Evolutionary conservation across 1,140 invertebrate species (phyloP).

Genomic region (Drosophila lini): DNA sequence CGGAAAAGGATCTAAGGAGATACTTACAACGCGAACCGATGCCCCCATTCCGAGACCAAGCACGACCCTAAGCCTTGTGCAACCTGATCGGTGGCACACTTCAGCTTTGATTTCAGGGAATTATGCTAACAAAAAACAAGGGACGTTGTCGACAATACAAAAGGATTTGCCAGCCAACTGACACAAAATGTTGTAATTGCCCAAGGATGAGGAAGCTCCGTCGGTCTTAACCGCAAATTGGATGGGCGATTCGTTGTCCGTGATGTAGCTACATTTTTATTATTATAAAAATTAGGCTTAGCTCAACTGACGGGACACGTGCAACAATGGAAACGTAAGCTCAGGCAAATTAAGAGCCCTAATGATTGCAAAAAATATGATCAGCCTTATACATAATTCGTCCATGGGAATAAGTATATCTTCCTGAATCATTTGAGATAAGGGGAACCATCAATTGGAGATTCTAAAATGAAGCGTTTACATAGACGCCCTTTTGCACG

Average conservation of each 20-base stretch:
- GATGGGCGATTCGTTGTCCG: conserved; percentile 51
- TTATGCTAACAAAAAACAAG: conserved; percentile 53
- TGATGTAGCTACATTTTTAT: conserved; percentile 64
- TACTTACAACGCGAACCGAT: conserved; percentile 30
- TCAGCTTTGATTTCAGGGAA: conserved; percentile 80
- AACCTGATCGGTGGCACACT: conserved; percentile 80
- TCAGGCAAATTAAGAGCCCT: conserved; percentile 45
- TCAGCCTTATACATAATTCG: conserved; percentile 14
- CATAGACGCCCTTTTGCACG: conserved; percentile 74
- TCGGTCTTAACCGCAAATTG: conserved; percentile 58
- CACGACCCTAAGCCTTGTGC: conserved; percentile 50
- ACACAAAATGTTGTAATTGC: conserved; percentile 83
- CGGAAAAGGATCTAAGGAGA: conserved; percentile 67
- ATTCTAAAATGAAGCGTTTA: conserved; percentile 47
- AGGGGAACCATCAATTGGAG: conserved; percentile 34
- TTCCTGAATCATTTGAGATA: conserved; percentile 7
- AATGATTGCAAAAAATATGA: conserved; percentile 36
- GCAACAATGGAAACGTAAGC: conserved; percentile 30
- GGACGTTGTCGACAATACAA: conserved; percentile 45
- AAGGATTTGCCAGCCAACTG: conserved; percentile 75
- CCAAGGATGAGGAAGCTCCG: conserved; percentile 19
- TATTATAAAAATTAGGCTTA: conserved; percentile 81
- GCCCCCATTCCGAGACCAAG: conserved; percentile 6
- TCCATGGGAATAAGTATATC: conserved; percentile 22
- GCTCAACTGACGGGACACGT: conserved; percentile 62